phyloP scores from a whole-genome alignment of 2,113 vertebrate species.

The Saguinus imperator region DNA sequence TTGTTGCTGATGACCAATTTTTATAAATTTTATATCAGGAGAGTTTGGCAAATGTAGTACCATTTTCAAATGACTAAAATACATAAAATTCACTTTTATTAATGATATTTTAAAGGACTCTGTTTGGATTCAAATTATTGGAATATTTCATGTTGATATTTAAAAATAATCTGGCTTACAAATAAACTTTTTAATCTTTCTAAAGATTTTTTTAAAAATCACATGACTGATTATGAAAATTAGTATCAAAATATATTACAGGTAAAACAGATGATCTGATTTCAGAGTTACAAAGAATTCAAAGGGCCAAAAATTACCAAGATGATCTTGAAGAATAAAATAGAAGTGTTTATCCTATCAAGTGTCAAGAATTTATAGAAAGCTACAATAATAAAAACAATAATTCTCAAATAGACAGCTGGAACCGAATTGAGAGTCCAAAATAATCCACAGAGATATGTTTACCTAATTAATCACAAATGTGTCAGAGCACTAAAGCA shows the following conservation, averaged over 20 bases:
- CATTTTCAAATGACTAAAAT: constrained; percentile 30
- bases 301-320: neutral
- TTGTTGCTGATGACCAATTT: neutral
- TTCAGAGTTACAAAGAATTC: neutral
- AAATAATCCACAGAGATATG: neutral
- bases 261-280: neutral
- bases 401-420: neutral
- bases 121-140: neutral
- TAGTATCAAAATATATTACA: neutral
- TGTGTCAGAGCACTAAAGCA: neutral
- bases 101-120: neutral
- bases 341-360: neutral
- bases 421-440: neutral
- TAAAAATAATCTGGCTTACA: neutral
- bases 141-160: neutral
- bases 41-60: neutral
- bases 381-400: neutral
- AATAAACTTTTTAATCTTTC: neutral
- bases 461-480: neutral
- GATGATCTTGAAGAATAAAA: neutral
- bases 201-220: neutral
- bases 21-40: neutral
- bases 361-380: neutral
- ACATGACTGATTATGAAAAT: neutral
- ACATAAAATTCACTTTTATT: neutral